Evolutionary conservation across 53 echinoderm and acorn worm species (phyloP).

Genomic region (Actinopyga echinites): DNA sequence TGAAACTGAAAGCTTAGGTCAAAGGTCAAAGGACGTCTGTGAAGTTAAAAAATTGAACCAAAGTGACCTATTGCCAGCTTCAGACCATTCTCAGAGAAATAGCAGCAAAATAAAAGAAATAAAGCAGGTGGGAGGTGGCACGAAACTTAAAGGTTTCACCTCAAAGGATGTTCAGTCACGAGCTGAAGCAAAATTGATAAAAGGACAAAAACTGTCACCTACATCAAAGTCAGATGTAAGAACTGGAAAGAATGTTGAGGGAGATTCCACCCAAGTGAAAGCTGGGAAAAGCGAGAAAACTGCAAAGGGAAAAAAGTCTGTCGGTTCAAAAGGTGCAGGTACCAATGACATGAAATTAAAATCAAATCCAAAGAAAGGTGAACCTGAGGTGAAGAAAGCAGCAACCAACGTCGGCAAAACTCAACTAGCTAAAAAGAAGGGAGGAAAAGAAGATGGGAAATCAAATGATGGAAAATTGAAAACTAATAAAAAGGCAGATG

Average conservation of each 20-base stretch:
- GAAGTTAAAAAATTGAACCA: too few species aligned
- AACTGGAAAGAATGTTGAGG: too few species aligned
- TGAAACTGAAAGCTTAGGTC: too few species aligned
- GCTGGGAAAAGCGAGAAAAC: background rate
- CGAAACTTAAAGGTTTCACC: too few species aligned
- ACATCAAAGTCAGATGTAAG: too few species aligned
- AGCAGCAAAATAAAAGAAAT: background rate
- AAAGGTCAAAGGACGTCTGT: background rate
- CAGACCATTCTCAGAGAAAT: background rate
- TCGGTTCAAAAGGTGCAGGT: background rate
- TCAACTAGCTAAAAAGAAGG: background rate
- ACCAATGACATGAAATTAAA: background rate
- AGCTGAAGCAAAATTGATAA: too few species aligned
- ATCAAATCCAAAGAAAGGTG: background rate
- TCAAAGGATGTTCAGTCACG: too few species aligned
- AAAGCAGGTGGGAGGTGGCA: too few species aligned
- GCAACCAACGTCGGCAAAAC: background rate
- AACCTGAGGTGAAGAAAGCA: background rate
- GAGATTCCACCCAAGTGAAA: too few species aligned
- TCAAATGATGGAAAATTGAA: background rate
- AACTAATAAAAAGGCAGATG: background rate
- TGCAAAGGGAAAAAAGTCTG: background rate
- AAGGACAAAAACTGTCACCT: too few species aligned
- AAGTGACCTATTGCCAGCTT: background rate
- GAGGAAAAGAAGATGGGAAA: background rate